These are phyloP conservation scores for Philonicus albiceps DNA, from an alignment of 2,888 invertebrate genomes.

Conservation along the genomic window DNA sequence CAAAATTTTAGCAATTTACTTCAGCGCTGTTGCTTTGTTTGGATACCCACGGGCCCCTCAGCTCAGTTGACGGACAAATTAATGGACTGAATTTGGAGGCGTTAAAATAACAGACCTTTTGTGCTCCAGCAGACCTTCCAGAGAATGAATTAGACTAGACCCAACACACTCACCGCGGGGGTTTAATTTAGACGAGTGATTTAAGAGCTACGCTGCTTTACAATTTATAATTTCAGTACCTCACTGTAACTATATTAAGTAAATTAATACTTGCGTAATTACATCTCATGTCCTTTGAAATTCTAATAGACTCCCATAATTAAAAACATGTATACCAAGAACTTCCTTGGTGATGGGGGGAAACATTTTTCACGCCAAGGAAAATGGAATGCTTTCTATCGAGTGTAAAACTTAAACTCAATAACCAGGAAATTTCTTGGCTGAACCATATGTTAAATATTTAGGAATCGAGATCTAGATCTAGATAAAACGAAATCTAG, in stretches of 20 bases:
- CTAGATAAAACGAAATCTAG: no score
- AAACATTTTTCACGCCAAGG: no score
- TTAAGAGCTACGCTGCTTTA: not conserved
- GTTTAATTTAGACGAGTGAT: not conserved
- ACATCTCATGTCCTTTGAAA: not conserved
- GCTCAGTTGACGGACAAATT: not conserved
- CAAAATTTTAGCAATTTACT: not conserved
- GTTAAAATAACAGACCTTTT: not conserved
- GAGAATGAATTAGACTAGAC: not conserved
- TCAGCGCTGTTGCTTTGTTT: not conserved
- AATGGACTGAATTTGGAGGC: not conserved
- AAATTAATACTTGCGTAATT: not conserved
- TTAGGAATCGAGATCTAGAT: no score
- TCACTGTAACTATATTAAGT: not conserved
- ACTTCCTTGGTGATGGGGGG: no score
- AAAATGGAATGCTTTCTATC: no score
- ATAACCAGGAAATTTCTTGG: no score
- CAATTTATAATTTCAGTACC: not conserved
- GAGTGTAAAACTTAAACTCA: no score
- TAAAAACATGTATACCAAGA: no score
- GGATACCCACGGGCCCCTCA: not conserved
- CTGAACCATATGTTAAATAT: no score
- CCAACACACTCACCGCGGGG: not conserved
- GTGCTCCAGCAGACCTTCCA: not conserved
- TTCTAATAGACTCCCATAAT: no score